phyloP scores from a whole-genome alignment of 92 coral and sea anemone species.

The Galaxea fascicularis region DNA sequence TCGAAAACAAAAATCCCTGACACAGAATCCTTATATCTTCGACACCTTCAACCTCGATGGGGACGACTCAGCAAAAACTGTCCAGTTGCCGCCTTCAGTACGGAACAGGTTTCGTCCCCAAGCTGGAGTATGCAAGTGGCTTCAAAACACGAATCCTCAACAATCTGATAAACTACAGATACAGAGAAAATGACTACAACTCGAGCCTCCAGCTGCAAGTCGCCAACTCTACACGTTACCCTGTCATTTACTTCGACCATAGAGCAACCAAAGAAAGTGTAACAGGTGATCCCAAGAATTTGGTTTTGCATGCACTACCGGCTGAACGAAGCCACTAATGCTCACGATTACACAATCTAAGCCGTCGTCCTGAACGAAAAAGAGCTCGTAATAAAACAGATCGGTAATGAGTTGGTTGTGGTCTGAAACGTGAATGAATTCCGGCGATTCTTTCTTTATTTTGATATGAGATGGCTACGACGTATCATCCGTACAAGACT shows the following conservation, averaged over 20 bases:
- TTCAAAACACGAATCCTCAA: constrained; percentile 4
- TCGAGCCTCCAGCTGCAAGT: constrained; percentile 1
- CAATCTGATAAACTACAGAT: not conserved
- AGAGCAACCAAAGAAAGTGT: not conserved
- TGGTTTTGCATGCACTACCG: not conserved
- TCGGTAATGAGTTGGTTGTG: constrained; percentile 1
- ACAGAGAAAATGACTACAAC: too few relatives aligned
- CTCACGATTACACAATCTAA: constrained; percentile 8
- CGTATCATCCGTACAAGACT: too few relatives aligned
- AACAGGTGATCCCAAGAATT: not conserved
- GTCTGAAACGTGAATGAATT: not conserved
- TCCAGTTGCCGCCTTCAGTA: constrained; percentile 17
- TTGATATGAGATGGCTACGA: too few relatives aligned
- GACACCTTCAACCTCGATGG: constrained; percentile 23
- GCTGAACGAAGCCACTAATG: not conserved
- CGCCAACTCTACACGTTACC: not conserved
- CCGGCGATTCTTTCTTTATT: not conserved
- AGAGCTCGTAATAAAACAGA: too few relatives aligned
- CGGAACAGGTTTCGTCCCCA: not conserved
- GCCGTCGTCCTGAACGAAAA: too few relatives aligned
- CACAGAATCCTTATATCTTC: constrained; percentile 25
- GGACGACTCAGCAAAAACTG: constrained; percentile 10
- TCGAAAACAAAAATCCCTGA: not conserved
- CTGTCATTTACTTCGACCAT: constrained; percentile 19
- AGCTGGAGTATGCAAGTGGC: not conserved